Base-by-base conservation (phyloP, 92 coral and sea anemone species). In the Siderastrea siderea region DNA sequence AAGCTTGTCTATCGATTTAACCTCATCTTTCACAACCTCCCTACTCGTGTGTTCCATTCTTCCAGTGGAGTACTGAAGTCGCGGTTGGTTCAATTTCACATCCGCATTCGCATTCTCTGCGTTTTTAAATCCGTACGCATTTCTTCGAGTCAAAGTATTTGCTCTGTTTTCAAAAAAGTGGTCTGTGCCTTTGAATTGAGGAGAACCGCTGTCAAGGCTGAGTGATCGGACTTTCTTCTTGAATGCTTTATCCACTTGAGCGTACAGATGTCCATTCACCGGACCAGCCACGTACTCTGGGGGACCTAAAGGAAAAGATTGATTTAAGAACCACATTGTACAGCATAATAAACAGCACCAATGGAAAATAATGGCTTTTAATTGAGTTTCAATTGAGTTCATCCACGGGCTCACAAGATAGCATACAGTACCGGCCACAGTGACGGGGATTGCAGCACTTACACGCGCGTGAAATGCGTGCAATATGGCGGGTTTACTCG, bases 211-310 rank as follows among this genome's bases (percentile, higher is more conserved):
- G 50, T 94, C 96, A 74, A 92, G 83, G 60, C 97, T 94, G 49
- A 90, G 84, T 1, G 98, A 94, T 6, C 99, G 96, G 54, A 94
- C 85, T 84, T 92, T 97, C 79, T 90, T 90, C 82, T 94, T 98
- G 87, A 96, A 88, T 13, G 93, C 94, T 78, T 96, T 96, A 92
- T 98, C 96, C 4, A 98, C 99, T 67, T 94, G 95, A 2, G 99
- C 99, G 90, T 98, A 98, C 26, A 95, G 91, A 75, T 97, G 96
- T 47, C 99, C 99, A 84, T 98, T 95, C 70, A 98, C 89, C 3
- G 99, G 99, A 5, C 99, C 99, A 26, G 98, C 95, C 68, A 96
- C 89, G 84, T 98, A 95, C 62, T 96, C 83, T 55, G 98, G 98
- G 43, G 95, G 87, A 62, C 87, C 87, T 84, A 48, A 1, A 7